Evolutionary conservation across 2,888 invertebrate species (phyloP).

Genomic region (Aporophyla nigra): DNA sequence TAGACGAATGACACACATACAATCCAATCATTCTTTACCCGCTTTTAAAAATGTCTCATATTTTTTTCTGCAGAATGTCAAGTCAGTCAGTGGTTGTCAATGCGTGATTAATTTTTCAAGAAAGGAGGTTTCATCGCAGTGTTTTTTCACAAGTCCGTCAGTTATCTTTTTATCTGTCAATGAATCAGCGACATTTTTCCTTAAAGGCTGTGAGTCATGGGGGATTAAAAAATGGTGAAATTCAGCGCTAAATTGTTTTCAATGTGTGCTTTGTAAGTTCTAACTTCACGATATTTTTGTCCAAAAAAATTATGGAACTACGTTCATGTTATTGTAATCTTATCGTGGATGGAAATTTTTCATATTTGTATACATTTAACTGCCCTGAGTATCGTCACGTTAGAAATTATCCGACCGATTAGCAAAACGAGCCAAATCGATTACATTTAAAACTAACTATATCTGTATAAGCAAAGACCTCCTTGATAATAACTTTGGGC

Average conservation of each 20-base stretch:
- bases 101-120: slow-evolving; percentile 39
- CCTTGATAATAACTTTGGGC: background rate
- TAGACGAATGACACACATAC: slow-evolving; percentile 19
- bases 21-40: background rate
- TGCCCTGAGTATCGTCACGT: too few species aligned
- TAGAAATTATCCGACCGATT: background rate
- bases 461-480: background rate
- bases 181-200: slow-evolving; percentile 18
- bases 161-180: slow-evolving; percentile 28
- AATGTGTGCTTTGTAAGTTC: too few species aligned
- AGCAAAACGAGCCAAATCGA: background rate
- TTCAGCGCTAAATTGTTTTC: background rate
- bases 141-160: background rate
- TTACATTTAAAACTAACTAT: background rate
- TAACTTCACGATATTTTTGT: too few species aligned
- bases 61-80: slow-evolving; percentile 17
- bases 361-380: too few species aligned
- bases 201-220: background rate
- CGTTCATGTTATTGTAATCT: too few species aligned
- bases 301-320: too few species aligned
- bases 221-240: background rate
- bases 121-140: background rate
- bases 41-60: background rate
- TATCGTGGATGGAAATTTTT: too few species aligned
- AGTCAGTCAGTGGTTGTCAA: slow-evolving; percentile 28